Base-by-base conservation (phyloP, 2,113 vertebrate species). In the Salvelinus sp. region DNA sequence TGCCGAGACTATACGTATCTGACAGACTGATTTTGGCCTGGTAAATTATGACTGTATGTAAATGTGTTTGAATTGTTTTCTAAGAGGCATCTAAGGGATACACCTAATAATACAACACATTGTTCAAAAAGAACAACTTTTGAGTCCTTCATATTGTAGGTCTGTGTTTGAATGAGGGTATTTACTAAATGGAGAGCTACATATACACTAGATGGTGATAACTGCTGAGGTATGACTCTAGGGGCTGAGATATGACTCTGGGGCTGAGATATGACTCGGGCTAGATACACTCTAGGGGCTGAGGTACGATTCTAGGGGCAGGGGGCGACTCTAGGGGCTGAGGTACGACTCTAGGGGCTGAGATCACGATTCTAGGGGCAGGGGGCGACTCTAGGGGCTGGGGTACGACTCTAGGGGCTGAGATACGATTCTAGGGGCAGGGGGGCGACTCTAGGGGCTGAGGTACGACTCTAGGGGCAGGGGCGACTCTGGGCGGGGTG, bases 1-100 rank as follows among this genome's bases (percentile, higher is more conserved):
- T 67, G 65, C 13, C 25, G 63, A 65, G 30, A 22, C 74, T 73
- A 54, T 18, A 63, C 62, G 71, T 63, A 65, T 62, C 7, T 27
- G 28, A 30, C 47, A 63, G 10, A 27, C 67, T 68, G 6, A 12
- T 68, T 0, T 18, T 68, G 65, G 28, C 27, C 27, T 68, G 27
- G 65, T 16, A 33, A 30, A 4, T 68, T 13, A 68, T 12, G 28
- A 50, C 48, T 50, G 48, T 4, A 16, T 50, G 38, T 38, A 38
- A 38, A 66, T 66, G 18, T 57, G 58, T 20, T 22, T n/a, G n/a
- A 22, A 60, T 60, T 22, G 18, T 60, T n/a, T 22, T 22, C 58
- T n/a, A 60, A 22, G 58, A 50, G 58, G 58, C n/a, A 60, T 60
- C n/a, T 4, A 60, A n/a, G n/a, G 58, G 20, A 6, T 60, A 12